Percentiles rank a stretch among this genome's conserved stretches.
These are phyloP conservation scores for Caligus rogercresseyi DNA, from an alignment of 1,140 invertebrate species.

Conservation along the genomic window DNA sequence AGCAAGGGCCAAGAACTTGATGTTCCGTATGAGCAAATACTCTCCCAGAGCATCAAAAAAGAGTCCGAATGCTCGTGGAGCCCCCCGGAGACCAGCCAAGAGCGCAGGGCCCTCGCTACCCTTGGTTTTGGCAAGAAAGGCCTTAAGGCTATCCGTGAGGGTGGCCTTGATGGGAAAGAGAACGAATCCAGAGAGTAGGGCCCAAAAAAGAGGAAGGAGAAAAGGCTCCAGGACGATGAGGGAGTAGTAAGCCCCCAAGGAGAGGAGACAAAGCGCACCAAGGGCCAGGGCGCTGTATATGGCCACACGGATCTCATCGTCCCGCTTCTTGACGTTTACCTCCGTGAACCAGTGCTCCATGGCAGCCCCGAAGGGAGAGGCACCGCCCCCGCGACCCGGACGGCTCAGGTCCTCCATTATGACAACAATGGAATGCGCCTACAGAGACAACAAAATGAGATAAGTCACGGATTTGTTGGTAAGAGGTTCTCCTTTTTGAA, in stretches of 20 bases:
- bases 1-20: neutral
- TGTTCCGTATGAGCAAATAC: neutral
- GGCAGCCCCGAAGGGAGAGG: neutral
- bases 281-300: neutral
- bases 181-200: constrained; percentile 12
- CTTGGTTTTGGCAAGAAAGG: neutral
- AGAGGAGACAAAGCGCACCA: neutral
- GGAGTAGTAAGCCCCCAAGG: neutral
- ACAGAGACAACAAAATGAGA: no score
- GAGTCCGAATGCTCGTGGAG: neutral
- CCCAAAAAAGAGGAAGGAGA: constrained; percentile 17
- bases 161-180: constrained; percentile 5
- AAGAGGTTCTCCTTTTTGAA: no score
- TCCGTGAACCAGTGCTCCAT: neutral
- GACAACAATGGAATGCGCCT: no score
- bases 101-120: neutral
- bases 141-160: neutral
- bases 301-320: neutral
- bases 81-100: neutral
- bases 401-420: neutral
- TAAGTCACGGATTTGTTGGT: no score
- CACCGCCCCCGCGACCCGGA: neutral
- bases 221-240: constrained; percentile 9
- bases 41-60: neutral
- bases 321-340: neutral